Base-by-base conservation (phyloP, 2,888 invertebrate species). In the Chelonus formosanus region DNA sequence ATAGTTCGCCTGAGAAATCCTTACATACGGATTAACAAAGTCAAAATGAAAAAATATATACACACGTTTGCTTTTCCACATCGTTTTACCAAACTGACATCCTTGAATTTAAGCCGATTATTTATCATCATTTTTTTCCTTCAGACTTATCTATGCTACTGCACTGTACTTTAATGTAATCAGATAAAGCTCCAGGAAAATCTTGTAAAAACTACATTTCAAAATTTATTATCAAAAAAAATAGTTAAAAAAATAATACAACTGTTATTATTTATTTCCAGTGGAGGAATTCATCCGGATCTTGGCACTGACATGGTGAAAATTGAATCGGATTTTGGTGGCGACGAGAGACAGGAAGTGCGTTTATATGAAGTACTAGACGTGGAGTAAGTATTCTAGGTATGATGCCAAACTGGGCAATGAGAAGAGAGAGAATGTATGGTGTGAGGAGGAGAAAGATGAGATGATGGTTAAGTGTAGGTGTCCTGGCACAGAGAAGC, bases 1-100 rank as follows among this genome's bases (percentile, higher is more conserved):
- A 58, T 47, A 58, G 48, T 45, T 58, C 58, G 45, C 47, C 34
- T 47, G 48, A 35, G 47, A 48, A 58, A 58, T 58, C 45, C 58
- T 58, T 58, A 58, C 47, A 58, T 48, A 47, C 34, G 48, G 58
- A 58, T 58, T 58, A 58, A 47, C 4, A 34, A 36, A 47, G 44
- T 47, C 8, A 35, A 4, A 34, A 58, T 34, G n/a, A 36, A 48
- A 20, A 35, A 35, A 45, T 7, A 34, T 34, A 45, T 31, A 47
- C 3, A 8, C 5, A 3, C 44, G 45, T 35, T 34, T 20, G 34
- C 35, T 10, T 47, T 32, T 47, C 10, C 34, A 34, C 57, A 3
- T 43, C n/a, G n/a, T 34, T 45, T 32, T 20, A n/a, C 45, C 4
- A 20, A 45, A 44, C 32, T 8, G 5, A 20, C 20, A 20, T 20